Conservation (phyloP, 2,113 vertebrate species). For the Alligator mississippiensis region DNA sequence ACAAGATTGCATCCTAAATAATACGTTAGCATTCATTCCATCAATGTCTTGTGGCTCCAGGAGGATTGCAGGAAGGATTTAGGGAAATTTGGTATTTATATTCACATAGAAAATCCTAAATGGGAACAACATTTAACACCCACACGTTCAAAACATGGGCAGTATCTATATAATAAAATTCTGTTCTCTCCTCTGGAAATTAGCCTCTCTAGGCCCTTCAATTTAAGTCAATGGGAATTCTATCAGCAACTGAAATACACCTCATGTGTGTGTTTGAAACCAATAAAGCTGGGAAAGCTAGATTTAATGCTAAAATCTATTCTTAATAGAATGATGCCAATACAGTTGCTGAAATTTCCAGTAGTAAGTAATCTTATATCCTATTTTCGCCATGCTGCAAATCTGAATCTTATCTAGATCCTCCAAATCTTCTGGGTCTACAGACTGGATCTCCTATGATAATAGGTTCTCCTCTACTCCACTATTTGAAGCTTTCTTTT, state of each 20-base stretch:
- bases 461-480: slow-evolving; percentile 15
- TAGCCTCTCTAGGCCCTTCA: background rate
- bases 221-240: background rate
- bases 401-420: background rate
- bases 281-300: slow-evolving; percentile 12
- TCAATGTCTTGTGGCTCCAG: background rate
- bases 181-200: slow-evolving; percentile 5
- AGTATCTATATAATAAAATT: background rate
- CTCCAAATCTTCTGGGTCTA: background rate
- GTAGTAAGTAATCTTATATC: background rate
- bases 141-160: slow-evolving; percentile 11
- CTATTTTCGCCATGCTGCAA: background rate
- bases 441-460: background rate
- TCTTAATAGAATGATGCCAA: background rate
- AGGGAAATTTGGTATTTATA: background rate
- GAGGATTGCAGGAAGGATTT: background rate
- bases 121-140: slow-evolving; percentile 1
- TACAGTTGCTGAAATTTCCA: background rate
- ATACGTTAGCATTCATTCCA: background rate
- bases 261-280: background rate
- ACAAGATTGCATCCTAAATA: background rate
- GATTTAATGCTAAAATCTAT: slow-evolving; percentile 31
- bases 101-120: background rate
- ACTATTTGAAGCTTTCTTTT: slow-evolving; percentile 35
- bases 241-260: background rate